Base-by-base conservation (phyloP, 2,797 vertebrate genomes). In the Dendrocincla fuliginosa region DNA sequence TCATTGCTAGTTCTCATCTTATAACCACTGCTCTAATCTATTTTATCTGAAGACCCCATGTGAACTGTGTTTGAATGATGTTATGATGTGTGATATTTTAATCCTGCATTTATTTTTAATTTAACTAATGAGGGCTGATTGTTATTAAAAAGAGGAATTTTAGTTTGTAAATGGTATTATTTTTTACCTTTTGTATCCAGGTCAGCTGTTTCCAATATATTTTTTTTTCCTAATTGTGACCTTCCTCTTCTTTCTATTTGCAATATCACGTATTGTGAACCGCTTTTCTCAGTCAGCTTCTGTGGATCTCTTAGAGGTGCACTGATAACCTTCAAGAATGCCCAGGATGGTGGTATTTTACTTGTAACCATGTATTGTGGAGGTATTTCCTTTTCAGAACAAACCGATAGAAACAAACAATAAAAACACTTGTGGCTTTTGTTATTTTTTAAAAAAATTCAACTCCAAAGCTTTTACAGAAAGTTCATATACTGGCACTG, bases 71-170 rank as follows among this genome's bases (percentile, higher is more conserved):
- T 89, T 61, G 30, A 94, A 73, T 77, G 25, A 65, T 47, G 10
- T 57, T 81, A 47, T 28, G 15, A 49, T 75, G 28, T 20, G 4
- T 3, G 2, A 37, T 44, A 86, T 24, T 16, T 75, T 94, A 96
- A 97, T 96, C 92, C 79, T 86, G 49, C 20, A 24, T 86, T 96
- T 87, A 41, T 92, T 95, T 96, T 94, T 80, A 65, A 93, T 95
- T 95, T 91, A 74, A 84, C 52, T 95, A 83, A 95, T 92, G 84
- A 85, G 22, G 13, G 50, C 35, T 87, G 16, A 90, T 93, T 90
- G 64, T 81, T 93, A 94, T 93, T 94, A 84, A 93, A 94, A 70
- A n/a, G 22, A 55, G 19, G 14, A 84, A 41, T 60, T 47, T 50
- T 64, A 55, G 13, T 42, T 63, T 81, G 35, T 74, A 57, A n/a